Base-by-base conservation (phyloP, 2,113 vertebrate genomes). In the Melanerpes formicivorus region DNA sequence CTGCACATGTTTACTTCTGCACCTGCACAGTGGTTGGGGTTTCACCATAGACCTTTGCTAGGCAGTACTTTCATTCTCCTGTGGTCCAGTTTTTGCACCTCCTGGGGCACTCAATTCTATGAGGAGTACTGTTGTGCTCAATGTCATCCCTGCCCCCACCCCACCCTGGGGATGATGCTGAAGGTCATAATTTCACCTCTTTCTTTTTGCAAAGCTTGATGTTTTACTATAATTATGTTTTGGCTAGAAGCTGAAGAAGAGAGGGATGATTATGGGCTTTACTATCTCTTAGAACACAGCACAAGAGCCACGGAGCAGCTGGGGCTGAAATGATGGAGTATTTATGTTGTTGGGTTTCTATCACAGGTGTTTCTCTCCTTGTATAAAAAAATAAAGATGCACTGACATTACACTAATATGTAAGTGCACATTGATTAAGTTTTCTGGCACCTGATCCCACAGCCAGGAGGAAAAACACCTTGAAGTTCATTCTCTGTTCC, bases 211-310 rank as follows among this genome's bases (percentile, higher is more conserved):
- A 71, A 16, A 83, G n/a, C 90, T 77, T 29, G 10, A 11, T 44
- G 13, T 27, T 90, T 77, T 32, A 46, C 76, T 85, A 14, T 90
- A 85, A 94, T 90, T 66, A 87, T 91, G 87, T 93, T 96, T 95
- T 88, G 94, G 93, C 94, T 95, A 77, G 72, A 34, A 95, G 58
- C 87, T 93, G 65, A 76, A 80, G 72, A 91, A 95, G 87, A 91
- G 85, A 59, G 72, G 87, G 42, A 80, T 91, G 82, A 95, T 95
- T 91, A 85, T 0, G 17, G 85, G 79, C 46, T 93, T 95, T 85
- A 52, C 90, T 63, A 3, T 80, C 82, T 87, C 76, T 93, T 91
- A 90, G 52, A 95, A 94, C 83, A 90, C 91, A 71, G 64, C 52
- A 80, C 30, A 85, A 90, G 90, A 93, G 76, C 40, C 65, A 19